Conservation (phyloP, 92 coral and sea anemone genomes). For the Blastomussa wellsi region DNA sequence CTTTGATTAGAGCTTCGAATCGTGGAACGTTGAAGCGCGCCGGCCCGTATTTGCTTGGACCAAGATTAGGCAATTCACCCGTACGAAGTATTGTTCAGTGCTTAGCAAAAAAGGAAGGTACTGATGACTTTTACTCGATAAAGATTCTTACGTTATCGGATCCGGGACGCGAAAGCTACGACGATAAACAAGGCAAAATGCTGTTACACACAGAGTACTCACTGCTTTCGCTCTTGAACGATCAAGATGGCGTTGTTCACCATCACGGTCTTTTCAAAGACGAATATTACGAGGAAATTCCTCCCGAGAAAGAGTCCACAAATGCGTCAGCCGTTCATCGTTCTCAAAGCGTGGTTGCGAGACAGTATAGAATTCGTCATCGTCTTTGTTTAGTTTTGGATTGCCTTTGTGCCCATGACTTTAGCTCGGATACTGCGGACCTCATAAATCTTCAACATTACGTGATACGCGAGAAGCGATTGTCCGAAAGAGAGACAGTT, state of each 20-base stretch:
- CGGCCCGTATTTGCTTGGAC: slow-evolving; percentile 93
- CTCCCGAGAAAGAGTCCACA: slow-evolving; percentile 42
- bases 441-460: slow-evolving; percentile 96
- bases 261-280: slow-evolving; percentile 97
- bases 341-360: slow-evolving; percentile 37
- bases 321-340: slow-evolving; percentile 8
- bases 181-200: slow-evolving; percentile 99
- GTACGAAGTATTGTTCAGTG: slow-evolving; percentile 98
- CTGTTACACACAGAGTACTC: slow-evolving; percentile 95
- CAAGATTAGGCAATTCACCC: slow-evolving; percentile 98
- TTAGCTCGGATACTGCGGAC: slow-evolving; percentile 86
- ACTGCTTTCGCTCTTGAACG: slow-evolving; percentile 85
- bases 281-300: slow-evolving; percentile 84
- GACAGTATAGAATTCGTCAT: slow-evolving; percentile 70
- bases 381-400: slow-evolving; percentile 92
- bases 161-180: slow-evolving; percentile 94
- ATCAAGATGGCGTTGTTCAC: slow-evolving; percentile 98
- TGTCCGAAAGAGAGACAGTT: slow-evolving; percentile 92
- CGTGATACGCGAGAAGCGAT: slow-evolving; percentile 92
- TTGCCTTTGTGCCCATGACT: slow-evolving; percentile 97
- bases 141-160: slow-evolving; percentile 93
- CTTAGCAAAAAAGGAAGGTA: slow-evolving; percentile 96
- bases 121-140: slow-evolving; percentile 95
- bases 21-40: slow-evolving; percentile 88
- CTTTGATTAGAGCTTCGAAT: slow-evolving; percentile 60